Evolutionary conservation across 2,888 invertebrate genomes (phyloP).

Genomic region (Saturnia japonica): DNA sequence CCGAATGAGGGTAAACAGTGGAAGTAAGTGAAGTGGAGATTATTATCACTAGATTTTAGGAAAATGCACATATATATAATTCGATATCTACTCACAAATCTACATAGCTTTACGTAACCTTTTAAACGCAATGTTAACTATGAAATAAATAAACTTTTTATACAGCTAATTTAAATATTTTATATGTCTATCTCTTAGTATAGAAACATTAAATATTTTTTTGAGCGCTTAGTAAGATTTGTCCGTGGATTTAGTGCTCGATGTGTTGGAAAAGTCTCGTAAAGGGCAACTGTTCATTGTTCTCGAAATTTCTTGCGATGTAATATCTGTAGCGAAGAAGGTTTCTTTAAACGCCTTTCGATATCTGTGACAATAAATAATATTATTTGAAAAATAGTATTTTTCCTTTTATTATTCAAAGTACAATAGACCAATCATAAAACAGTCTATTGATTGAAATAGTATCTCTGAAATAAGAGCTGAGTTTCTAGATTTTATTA

Average conservation of each 20-base stretch:
- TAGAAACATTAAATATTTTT: too few relatives aligned
- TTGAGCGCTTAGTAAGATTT: too few relatives aligned
- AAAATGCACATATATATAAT: too few relatives aligned
- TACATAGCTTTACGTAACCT: too few relatives aligned
- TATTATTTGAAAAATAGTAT: background rate
- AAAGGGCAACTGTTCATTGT: background rate
- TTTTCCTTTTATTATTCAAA: background rate
- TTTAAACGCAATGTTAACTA: too few relatives aligned
- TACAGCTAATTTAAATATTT: too few relatives aligned
- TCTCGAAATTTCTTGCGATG: background rate
- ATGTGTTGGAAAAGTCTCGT: constrained; percentile 4
- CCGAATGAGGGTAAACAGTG: too few relatives aligned
- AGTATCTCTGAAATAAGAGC: background rate
- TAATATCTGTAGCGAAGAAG: background rate
- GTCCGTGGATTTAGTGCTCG: constrained; percentile 10
- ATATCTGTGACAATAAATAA: constrained; percentile 14
- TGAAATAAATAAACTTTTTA: too few relatives aligned
- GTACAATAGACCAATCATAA: background rate
- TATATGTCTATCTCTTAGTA: too few relatives aligned
- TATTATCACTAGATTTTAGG: too few relatives aligned
- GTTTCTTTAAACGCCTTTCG: constrained; percentile 15
- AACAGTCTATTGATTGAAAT: background rate
- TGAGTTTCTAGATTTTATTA: background rate
- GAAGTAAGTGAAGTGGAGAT: too few relatives aligned
- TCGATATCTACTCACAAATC: too few relatives aligned